Base-by-base conservation (phyloP, 2,888 invertebrate genomes). In the Tipula unca region DNA sequence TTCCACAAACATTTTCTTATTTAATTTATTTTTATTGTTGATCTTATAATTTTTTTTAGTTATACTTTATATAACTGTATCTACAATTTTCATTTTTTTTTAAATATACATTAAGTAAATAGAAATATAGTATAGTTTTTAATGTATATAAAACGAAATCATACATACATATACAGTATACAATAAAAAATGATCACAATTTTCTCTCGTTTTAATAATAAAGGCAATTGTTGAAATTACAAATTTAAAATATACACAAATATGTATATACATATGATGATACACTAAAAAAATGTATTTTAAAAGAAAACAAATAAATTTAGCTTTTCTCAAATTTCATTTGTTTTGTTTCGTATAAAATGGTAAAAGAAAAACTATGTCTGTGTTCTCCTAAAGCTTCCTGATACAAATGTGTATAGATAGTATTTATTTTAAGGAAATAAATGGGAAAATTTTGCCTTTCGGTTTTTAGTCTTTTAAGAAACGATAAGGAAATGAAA, bases 1-100 rank as follows among this genome's bases (percentile, higher is more conserved):
- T 20, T 54, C n/a, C 8, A 48, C n/a, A 48, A 48, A 17, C n/a
- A n/a, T n/a, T 17, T 5, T 54, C 17, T n/a, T 8, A 69, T 69
- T 69, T 69, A 69, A 69, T 69, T 69, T 69, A 69, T 69, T 69
- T 54, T 69, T 69, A 69, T 69, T 69, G 69, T 69, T 69, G 69
- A 69, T 69, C 69, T 69, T 69, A 25, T 69, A 25, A 69, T 25
- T 69, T 69, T 25, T 69, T 48, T 25, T 69, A 69, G 69, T 10
- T 25, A 69, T 25, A 69, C 25, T 69, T 69, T 25, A 25, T 69
- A 69, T 25, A 25, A 69, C 25, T 25, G 69, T 25, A 69, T 69
- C 69, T 69, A 25, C 25, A 69, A 69, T 69, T 69, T 69, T 17
- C 17, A 10, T 69, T 69, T 25, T 25, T 69, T 69, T 69, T 69